These are phyloP conservation scores for Pantala flavescens DNA, from an alignment of 1,140 invertebrate genomes.

Conservation along the genomic window DNA sequence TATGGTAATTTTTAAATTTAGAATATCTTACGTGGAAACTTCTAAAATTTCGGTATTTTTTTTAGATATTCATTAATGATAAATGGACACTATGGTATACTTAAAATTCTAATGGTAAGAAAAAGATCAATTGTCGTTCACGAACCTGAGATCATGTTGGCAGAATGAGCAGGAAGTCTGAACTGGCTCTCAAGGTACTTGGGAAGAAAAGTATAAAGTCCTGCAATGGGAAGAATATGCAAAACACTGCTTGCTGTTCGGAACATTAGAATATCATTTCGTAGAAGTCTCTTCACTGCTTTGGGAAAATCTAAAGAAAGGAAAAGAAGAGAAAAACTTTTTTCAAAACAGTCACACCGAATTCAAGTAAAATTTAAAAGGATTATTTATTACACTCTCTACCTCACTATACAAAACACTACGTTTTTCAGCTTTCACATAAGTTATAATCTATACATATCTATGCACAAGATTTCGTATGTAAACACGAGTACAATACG, in stretches of 20 bases:
- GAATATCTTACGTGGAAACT: no score
- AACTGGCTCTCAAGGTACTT: constrained; percentile 91
- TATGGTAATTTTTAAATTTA: no score
- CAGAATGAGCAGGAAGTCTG: constrained; percentile 71
- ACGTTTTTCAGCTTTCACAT: no score
- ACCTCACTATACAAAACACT: not conserved
- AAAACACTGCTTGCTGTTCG: constrained; percentile 79
- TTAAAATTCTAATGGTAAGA: no score
- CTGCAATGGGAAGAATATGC: constrained; percentile 80
- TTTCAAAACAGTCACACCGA: no score
- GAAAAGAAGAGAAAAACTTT: constrained; percentile 19
- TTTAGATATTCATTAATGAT: no score
- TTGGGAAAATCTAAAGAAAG: constrained; percentile 66
- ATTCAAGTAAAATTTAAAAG: constrained; percentile 34
- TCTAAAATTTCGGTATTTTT: no score
- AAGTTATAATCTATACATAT: no score
- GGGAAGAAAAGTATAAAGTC: constrained; percentile 84
- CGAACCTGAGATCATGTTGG: constrained; percentile 81
- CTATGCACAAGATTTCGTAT: no score
- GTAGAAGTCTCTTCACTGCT: constrained; percentile 71
- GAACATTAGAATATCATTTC: constrained; percentile 83
- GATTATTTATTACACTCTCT: constrained; percentile 9
- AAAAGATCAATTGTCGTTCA: not conserved
- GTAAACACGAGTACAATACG: no score
- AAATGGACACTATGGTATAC: no score